Percentiles rank a stretch among this genome's conserved stretches.
These are phyloP conservation scores for Notospermus geniculatus DNA, from an alignment of 1,140 invertebrate genomes.

Conservation along the genomic window DNA sequence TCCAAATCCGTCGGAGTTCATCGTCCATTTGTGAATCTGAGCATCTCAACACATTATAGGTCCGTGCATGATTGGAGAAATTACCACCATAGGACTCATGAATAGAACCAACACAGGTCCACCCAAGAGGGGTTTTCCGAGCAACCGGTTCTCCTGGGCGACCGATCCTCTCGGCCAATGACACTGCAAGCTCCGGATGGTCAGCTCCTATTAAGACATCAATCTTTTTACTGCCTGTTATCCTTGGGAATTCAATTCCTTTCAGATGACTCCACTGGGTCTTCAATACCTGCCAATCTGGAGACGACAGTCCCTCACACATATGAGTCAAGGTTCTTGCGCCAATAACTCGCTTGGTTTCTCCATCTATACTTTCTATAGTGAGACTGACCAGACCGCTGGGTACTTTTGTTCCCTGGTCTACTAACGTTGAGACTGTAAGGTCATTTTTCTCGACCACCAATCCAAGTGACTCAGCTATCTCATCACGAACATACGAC, in stretches of 20 bases:
- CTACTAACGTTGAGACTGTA: too few species aligned
- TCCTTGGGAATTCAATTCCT: neutral
- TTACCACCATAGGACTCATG: neutral
- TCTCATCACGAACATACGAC: too few species aligned
- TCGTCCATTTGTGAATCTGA: neutral
- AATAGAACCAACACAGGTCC: conserved; percentile 12
- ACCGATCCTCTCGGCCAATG: too few species aligned
- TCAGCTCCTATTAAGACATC: neutral
- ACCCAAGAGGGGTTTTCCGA: conserved; percentile 12
- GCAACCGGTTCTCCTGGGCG: conserved; percentile 11
- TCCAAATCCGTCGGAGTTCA: too few species aligned
- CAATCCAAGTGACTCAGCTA: too few species aligned
- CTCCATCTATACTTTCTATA: neutral
- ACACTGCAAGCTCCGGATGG: neutral
- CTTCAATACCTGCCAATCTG: neutral
- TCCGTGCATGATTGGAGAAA: neutral
- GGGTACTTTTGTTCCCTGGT: too few species aligned
- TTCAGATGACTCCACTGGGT: neutral
- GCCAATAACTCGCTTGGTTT: neutral
- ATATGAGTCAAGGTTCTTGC: neutral
- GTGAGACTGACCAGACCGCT: too few species aligned
- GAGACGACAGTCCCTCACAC: neutral
- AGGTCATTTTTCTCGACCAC: too few species aligned
- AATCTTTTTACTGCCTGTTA: neutral
- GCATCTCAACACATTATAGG: neutral